Conservation (phyloP, 1,140 invertebrate species). For the Arion vulgaris region DNA sequence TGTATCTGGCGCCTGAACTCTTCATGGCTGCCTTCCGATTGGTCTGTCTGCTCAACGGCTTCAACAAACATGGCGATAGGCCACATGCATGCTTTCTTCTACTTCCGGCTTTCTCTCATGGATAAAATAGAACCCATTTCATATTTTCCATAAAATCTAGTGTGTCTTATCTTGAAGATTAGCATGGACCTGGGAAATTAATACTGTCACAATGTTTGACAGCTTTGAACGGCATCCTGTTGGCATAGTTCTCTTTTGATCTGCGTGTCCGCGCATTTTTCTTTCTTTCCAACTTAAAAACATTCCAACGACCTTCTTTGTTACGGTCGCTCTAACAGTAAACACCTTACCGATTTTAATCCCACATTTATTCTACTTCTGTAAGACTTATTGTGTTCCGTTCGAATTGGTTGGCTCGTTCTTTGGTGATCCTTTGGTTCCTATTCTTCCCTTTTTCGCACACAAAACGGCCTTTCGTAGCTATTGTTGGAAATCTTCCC, state of each 20-base stretch:
- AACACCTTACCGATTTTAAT: background rate
- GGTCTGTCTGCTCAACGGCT: background rate
- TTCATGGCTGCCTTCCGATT: background rate
- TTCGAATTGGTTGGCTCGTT: background rate
- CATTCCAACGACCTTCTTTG: background rate
- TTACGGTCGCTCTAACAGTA: background rate
- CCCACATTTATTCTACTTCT: background rate
- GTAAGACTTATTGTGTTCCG: background rate
- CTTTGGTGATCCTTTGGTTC: background rate
- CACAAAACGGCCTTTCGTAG: background rate
- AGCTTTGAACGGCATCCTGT: background rate
- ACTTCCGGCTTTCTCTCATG: background rate
- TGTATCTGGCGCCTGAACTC: background rate
- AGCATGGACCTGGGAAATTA: background rate
- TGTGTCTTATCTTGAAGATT: constrained; percentile 10
- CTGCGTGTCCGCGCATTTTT: background rate
- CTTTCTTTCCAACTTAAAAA: background rate
- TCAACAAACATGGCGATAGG: constrained; percentile 5
- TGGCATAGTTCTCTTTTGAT: background rate
- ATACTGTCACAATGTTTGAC: background rate
- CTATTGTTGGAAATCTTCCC: background rate
- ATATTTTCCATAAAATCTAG: background rate
- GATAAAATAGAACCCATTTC: background rate
- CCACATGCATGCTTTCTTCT: background rate
- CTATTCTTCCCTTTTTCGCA: background rate